These are phyloP conservation scores for Zosterops hypoxanthus DNA, from an alignment of 2,113 vertebrate species.

Conservation along the genomic window DNA sequence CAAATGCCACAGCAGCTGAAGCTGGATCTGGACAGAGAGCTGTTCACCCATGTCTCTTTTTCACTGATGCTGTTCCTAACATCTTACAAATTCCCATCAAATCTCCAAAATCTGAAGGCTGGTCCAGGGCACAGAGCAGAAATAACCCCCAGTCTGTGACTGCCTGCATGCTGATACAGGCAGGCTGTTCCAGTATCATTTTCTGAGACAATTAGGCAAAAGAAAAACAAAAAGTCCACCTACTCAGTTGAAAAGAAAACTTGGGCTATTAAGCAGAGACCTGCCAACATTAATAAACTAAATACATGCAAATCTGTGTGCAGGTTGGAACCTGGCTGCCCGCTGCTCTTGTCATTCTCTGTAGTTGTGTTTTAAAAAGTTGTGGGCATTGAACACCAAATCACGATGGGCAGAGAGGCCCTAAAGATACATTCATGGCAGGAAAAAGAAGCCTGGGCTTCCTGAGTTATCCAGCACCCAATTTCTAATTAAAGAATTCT, in stretches of 20 bases:
- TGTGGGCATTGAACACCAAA: neutral
- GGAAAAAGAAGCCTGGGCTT: neutral
- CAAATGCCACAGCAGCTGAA: neutral
- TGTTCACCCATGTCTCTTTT: neutral
- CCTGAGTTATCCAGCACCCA: accelerated
- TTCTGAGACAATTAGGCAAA: neutral
- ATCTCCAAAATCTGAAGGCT: neutral
- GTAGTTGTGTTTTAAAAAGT: neutral
- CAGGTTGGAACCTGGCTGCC: constrained; percentile 15
- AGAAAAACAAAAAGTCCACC: constrained; percentile 31
- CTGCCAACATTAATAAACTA: neutral
- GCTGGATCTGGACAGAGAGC: neutral
- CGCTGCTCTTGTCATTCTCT: neutral
- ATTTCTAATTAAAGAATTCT: neutral
- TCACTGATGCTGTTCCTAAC: neutral
- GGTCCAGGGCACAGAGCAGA: neutral
- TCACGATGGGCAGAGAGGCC: accelerated
- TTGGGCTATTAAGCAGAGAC: neutral
- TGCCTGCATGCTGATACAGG: neutral
- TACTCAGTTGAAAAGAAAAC: neutral
- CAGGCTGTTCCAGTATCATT: neutral
- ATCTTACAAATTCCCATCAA: neutral
- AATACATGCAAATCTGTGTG: neutral
- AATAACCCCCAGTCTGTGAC: neutral
- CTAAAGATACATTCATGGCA: neutral